Base-by-base conservation (phyloP, 2,888 invertebrate genomes). In the Lepidochitona cinerea region DNA sequence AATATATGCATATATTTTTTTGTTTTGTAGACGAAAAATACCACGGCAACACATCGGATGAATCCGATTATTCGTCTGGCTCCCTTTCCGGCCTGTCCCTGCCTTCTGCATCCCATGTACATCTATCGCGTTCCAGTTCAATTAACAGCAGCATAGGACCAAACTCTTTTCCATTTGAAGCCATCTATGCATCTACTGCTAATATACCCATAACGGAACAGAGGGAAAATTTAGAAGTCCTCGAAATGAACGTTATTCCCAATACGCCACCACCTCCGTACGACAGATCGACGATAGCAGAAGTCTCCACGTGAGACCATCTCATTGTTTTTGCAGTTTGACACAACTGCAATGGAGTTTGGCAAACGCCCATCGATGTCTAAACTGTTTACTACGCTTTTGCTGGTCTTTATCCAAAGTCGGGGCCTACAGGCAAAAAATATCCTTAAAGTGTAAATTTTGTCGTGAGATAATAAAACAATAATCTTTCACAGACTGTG, bases 241-340 rank as follows among this genome's bases (percentile, higher is more conserved):
- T 9, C 9, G 18, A 9, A 18, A 41, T 41, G 41, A 9, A 9
- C 18, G 41, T 41, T 41, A 54, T 54, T n/a, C 54, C 54, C 9
- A 54, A 54, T 23, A 54, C 54, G n/a, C 54, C 54, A 54, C 54
- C 54, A 23, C 54, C 54, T 18, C 54, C 54, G 23, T 54, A 54
- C 23, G 54, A 54, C 12, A 26, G 6, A 12, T 9, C 54, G 14
- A 23, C 54, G 7, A 54, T 54, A n/a, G 23, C 54, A 7, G 14
- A 54, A 26, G 54, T 54, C n/a, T 54, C 54, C 12, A 54, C 26
- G 54, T 54, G n/a, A n/a, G n/a, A n/a, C n/a, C n/a, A n/a, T n/a
- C n/a, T n/a, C n/a, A n/a, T n/a, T n/a, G n/a, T n/a, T n/a, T n/a
- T n/a, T n/a, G n/a, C n/a, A n/a, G n/a, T n/a, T n/a, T n/a, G n/a